A percentile compares a stretch with the other conserved stretches of the same genome.
Conservation (phyloP, 2,113 vertebrate species). For the Alligator mississippiensis region DNA sequence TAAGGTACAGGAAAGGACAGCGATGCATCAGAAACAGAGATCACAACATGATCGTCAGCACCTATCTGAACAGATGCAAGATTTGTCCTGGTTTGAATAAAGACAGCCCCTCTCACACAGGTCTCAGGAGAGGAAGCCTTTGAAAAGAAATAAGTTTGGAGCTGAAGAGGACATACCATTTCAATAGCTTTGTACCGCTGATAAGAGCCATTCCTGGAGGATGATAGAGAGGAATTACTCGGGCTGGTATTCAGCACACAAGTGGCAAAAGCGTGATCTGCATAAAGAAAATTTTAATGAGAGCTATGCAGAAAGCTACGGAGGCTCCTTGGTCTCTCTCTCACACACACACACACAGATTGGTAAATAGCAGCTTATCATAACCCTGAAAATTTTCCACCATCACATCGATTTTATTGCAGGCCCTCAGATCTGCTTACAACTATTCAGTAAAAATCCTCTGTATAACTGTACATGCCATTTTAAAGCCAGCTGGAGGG, state of each 20-base stretch:
- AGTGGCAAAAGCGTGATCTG: not conserved
- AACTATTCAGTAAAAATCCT: slow-evolving; percentile 57
- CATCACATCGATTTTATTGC: slow-evolving; percentile 67
- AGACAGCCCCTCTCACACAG: not conserved
- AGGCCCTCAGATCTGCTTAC: slow-evolving; percentile 62
- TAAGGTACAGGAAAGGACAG: not conserved
- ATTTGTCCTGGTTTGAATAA: not conserved
- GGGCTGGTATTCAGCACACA: not conserved
- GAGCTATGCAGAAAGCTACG: not conserved
- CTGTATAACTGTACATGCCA: slow-evolving; percentile 44
- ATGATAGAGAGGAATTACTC: not conserved
- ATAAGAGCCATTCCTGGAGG: not conserved
- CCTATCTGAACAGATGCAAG: not conserved
- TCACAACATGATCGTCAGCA: not conserved
- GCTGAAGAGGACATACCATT: not conserved
- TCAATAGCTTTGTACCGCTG: not conserved
- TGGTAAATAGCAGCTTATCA: slow-evolving; percentile 52
- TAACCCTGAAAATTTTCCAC: slow-evolving; percentile 66
- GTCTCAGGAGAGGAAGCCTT: not conserved
- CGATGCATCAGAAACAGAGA: not conserved
- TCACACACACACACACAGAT: not conserved
- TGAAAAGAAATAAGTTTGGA: not conserved
- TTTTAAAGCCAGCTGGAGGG: slow-evolving; percentile 56
- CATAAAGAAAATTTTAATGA: not conserved
- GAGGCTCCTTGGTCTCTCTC: slow-evolving; percentile 25